Percentiles rank a stretch among this genome's conserved stretches.
phyloP scores from a whole-genome alignment of 2,797 vertebrate genomes.

The Pseudotriccus pelzelni region DNA sequence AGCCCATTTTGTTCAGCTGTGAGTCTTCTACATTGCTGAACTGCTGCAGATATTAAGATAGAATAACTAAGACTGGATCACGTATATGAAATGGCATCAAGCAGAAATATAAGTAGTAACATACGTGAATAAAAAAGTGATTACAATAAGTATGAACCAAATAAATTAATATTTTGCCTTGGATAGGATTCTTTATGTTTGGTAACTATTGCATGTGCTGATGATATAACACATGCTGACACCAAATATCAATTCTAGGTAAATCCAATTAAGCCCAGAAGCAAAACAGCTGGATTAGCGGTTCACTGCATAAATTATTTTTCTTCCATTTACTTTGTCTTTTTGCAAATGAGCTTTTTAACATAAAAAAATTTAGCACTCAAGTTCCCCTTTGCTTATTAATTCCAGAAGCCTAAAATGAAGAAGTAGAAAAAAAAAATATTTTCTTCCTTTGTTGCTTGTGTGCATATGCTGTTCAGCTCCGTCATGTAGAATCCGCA shows the following conservation, averaged over 20 bases:
- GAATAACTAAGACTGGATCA: constrained; percentile 14
- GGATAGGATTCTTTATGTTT: constrained; percentile 31
- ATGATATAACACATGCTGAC: constrained; percentile 68
- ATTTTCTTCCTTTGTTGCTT: background rate
- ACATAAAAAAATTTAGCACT: constrained; percentile 59
- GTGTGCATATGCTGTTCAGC: background rate
- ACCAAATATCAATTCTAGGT: constrained; percentile 74
- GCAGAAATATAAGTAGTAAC: background rate
- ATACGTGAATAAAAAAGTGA: constrained; percentile 50
- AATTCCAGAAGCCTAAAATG: constrained; percentile 57
- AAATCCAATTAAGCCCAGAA: constrained; percentile 74
- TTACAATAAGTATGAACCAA: constrained; percentile 43
- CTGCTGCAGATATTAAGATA: background rate
- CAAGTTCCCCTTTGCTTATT: constrained; percentile 43
- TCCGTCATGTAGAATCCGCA: background rate
- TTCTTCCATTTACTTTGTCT: constrained; percentile 71
- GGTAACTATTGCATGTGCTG: constrained; percentile 56
- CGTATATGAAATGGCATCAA: background rate
- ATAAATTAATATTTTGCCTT: constrained; percentile 52
- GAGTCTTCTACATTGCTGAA: background rate
- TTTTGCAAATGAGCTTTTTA: constrained; percentile 74
- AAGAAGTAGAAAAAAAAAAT: background rate
- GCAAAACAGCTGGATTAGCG: constrained; percentile 76
- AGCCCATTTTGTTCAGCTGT: background rate
- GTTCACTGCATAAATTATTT: constrained; percentile 73